phyloP scores from a whole-genome alignment of 2,888 invertebrate genomes.

The Chromoteleia sp. region DNA sequence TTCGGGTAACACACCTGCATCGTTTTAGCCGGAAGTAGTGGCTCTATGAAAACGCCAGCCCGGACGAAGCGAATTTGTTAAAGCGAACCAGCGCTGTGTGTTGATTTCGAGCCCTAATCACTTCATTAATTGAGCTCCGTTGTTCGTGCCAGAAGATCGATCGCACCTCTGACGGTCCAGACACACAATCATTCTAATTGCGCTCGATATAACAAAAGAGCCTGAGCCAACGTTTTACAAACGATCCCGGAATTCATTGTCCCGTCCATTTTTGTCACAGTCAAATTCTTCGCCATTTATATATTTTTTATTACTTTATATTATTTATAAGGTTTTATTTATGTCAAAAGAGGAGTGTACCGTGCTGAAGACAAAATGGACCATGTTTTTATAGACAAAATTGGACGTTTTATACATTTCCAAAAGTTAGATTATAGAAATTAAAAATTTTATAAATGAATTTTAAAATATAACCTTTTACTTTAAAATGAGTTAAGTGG shows the following conservation, averaged over 20 bases:
- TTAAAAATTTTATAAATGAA: too few relatives aligned
- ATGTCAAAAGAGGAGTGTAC: too few relatives aligned
- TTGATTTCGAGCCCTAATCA: constrained; percentile 51
- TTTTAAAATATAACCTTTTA: too few relatives aligned
- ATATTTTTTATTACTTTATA: background rate
- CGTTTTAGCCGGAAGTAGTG: constrained; percentile 35
- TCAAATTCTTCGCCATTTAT: background rate
- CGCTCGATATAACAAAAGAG: constrained; percentile 23
- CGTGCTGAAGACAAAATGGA: too few relatives aligned
- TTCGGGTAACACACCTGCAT: constrained; percentile 35
- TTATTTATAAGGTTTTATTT: background rate
- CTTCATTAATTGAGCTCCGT: constrained; percentile 52
- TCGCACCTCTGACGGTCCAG: constrained; percentile 28
- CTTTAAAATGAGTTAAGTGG: too few relatives aligned
- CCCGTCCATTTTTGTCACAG: background rate
- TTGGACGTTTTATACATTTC: too few relatives aligned
- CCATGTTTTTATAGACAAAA: too few relatives aligned
- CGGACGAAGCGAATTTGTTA: constrained; percentile 37
- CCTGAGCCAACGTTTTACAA: constrained; percentile 3
- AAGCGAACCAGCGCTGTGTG: constrained; percentile 30
- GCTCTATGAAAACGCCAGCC: constrained; percentile 39
- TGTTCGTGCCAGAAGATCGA: constrained; percentile 48
- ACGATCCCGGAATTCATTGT: background rate
- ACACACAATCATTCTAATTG: constrained; percentile 50
- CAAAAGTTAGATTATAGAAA: too few relatives aligned